Conservation (phyloP, 2,797 vertebrate genomes). For the Limnodromus scolopaceus region DNA sequence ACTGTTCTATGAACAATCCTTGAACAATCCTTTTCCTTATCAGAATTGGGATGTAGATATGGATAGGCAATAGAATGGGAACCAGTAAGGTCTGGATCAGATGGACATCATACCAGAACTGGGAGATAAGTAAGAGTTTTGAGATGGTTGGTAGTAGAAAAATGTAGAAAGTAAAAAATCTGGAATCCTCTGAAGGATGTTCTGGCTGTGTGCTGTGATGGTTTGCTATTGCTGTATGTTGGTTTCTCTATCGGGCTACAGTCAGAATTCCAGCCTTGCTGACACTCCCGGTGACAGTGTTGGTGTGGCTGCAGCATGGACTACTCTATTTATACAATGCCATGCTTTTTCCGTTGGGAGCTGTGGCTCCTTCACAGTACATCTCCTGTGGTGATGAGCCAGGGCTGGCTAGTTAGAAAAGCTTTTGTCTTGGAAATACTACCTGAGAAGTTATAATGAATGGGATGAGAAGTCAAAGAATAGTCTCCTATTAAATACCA, state of each 20-base stretch:
- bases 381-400: not conserved
- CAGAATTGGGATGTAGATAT: not conserved
- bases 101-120: not conserved
- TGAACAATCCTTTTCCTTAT: not conserved
- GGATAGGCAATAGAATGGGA: not conserved
- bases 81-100: not conserved
- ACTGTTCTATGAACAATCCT: not conserved
- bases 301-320: not conserved
- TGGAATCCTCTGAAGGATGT: not conserved
- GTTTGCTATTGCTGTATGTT: not conserved
- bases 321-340: accelerated
- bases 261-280: not conserved
- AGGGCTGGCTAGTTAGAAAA: not conserved
- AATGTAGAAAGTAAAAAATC: not conserved
- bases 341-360: accelerated
- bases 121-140: not conserved
- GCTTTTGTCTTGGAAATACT: not conserved
- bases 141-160: not conserved
- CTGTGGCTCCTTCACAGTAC: not conserved
- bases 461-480: not conserved
- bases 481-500: not conserved
- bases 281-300: not conserved
- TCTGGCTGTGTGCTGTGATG: not conserved
- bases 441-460: not conserved
- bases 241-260: not conserved